phyloP scores from a whole-genome alignment of 2,888 invertebrate species.

The Flabesymbios commensalis region DNA sequence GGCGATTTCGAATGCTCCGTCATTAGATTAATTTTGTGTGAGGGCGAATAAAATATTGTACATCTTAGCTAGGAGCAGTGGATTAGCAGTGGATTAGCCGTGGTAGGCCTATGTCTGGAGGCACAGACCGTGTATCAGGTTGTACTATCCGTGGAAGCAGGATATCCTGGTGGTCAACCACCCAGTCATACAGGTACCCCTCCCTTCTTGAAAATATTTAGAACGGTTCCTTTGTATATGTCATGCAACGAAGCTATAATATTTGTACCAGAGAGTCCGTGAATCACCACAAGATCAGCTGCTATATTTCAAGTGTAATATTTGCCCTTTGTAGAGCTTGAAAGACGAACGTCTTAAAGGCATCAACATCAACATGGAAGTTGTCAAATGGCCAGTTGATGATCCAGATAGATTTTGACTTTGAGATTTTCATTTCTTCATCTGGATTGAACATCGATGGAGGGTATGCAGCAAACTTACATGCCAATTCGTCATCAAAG shows the following conservation, averaged over 20 bases:
- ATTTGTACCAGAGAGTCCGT: not conserved
- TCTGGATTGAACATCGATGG: constrained; percentile 22
- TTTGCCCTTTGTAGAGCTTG: constrained; percentile 9
- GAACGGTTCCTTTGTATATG: constrained; percentile 4
- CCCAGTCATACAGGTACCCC: not conserved
- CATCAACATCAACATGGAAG: constrained; percentile 12
- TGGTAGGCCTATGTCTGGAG: not conserved
- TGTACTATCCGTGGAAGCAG: not conserved
- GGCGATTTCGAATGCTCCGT: no score
- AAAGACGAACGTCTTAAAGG: constrained; percentile 1
- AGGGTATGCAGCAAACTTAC: constrained; percentile 19
- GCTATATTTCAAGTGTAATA: constrained; percentile 7
- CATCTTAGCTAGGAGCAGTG: constrained; percentile 8
- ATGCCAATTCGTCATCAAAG: constrained; percentile 16
- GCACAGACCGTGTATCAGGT: not conserved
- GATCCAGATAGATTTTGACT: constrained; percentile 10
- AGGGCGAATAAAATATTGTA: constrained; percentile 5
- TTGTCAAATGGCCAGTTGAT: constrained; percentile 9
- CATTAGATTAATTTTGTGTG: constrained; percentile 4
- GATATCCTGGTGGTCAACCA: not conserved
- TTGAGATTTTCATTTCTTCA: constrained; percentile 6
- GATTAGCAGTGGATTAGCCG: not conserved
- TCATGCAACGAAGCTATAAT: constrained; percentile 11
- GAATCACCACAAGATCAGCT: constrained; percentile 3
- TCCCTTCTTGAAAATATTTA: constrained; percentile 12